A percentile compares a stretch with the other conserved stretches of the same genome.
Conservation (phyloP, 2,797 vertebrate genomes). For the Mormyrus proboscirostris region DNA sequence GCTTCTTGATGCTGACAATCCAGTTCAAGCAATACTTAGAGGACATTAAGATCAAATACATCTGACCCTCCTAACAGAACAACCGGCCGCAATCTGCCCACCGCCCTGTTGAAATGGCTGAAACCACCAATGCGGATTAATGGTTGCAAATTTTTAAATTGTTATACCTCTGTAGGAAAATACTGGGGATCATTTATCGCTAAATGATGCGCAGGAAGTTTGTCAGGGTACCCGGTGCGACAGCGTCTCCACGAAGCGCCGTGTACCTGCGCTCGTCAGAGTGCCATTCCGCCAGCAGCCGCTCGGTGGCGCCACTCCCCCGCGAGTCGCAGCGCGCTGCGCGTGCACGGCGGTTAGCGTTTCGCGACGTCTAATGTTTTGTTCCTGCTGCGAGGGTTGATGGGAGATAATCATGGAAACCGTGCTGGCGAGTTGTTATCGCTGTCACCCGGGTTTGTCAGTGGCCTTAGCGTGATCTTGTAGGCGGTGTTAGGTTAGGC, state of each 20-base stretch:
- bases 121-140: background rate
- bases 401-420: conserved; percentile 27
- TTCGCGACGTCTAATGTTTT: background rate
- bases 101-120: background rate
- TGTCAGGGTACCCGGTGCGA: background rate
- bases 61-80: background rate
- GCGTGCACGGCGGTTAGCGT: background rate
- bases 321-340: background rate
- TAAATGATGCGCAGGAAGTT: background rate
- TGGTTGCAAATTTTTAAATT: background rate
- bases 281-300: background rate
- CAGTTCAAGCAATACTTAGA: background rate
- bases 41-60: background rate
- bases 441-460: background rate
- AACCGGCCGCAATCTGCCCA: background rate
- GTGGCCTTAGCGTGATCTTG: background rate
- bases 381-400: conserved; percentile 18
- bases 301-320: conserved; percentile 14
- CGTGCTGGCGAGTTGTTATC: background rate
- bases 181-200: background rate
- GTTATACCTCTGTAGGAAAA: background rate
- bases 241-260: background rate
- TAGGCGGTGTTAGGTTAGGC: background rate
- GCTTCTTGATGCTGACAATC: background rate
- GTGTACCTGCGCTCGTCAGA: background rate